Percentiles rank a stretch among this genome's conserved stretches.
phyloP scores from a whole-genome alignment of 64 coral and sea anemone genomes.

The Actinia equina region DNA sequence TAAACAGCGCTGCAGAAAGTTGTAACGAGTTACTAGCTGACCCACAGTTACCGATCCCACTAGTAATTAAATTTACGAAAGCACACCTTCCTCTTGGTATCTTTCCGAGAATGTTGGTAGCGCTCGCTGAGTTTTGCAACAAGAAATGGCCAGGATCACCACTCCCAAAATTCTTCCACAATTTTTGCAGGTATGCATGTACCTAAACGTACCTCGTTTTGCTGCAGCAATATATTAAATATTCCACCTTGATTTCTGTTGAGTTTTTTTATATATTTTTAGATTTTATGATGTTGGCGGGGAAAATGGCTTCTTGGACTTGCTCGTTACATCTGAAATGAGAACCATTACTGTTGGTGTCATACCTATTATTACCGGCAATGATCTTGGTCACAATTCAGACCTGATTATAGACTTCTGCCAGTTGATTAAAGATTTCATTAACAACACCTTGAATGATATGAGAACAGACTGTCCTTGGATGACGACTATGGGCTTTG shows the following conservation, averaged over 20 bases:
- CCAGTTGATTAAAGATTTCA: neutral
- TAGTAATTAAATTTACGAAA: neutral
- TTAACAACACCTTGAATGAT: neutral
- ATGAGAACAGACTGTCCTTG: neutral
- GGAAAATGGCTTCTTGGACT: neutral
- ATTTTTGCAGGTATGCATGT: neutral
- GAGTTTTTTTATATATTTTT: neutral
- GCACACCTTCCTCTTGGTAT: conserved; percentile 15
- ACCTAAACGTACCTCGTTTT: neutral
- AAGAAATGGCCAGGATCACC: neutral
- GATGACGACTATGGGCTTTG: neutral
- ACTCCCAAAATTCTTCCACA: neutral
- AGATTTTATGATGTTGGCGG: neutral
- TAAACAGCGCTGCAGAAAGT: neutral
- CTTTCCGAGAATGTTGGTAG: neutral
- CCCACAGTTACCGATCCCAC: neutral
- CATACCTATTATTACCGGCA: neutral
- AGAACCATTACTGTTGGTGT: conserved; percentile 4
- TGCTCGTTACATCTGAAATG: neutral
- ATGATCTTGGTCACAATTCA: neutral
- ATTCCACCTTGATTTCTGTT: neutral
- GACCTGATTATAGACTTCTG: neutral
- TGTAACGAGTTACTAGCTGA: neutral
- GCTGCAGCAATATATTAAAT: neutral
- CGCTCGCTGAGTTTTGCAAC: neutral